phyloP scores from a whole-genome alignment of 2,797 vertebrate species.

The Halcyon leucocephala region DNA sequence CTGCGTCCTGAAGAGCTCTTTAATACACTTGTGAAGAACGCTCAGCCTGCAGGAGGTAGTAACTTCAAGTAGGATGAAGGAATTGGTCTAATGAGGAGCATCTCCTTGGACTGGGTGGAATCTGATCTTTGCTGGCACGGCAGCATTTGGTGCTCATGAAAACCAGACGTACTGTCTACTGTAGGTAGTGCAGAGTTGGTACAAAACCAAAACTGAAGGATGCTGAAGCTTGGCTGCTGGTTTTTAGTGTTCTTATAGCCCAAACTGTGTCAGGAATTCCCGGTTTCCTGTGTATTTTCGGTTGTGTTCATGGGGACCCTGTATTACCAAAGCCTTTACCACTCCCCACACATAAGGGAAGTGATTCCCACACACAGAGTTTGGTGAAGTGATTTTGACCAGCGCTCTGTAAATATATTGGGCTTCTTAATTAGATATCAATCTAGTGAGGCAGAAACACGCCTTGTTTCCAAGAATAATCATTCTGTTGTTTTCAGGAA shows the following conservation, averaged over 20 bases:
- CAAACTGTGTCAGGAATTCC: not conserved
- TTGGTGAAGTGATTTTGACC: not conserved
- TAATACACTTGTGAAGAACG: not conserved
- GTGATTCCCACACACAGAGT: not conserved
- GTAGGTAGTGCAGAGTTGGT: rapidly evolving
- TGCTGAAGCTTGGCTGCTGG: not conserved
- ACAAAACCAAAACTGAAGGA: not conserved
- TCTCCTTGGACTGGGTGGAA: not conserved
- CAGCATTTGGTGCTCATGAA: not conserved
- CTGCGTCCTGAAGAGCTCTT: not conserved
- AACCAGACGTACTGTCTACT: rapidly evolving
- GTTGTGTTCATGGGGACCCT: not conserved
- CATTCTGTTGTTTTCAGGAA: not conserved
- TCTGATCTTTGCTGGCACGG: rapidly evolving
- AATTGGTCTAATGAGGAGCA: rapidly evolving
- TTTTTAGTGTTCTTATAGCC: not conserved
- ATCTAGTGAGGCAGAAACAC: not conserved
- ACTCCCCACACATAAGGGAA: not conserved
- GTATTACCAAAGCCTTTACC: not conserved
- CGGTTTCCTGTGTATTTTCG: not conserved
- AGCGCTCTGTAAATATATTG: not conserved
- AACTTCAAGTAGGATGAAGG: not conserved
- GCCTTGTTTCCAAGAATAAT: not conserved
- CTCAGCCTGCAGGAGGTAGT: not conserved
- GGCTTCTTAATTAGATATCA: not conserved